phyloP scores from a whole-genome alignment of 2,888 invertebrate genomes.

The Perdita meconis region DNA sequence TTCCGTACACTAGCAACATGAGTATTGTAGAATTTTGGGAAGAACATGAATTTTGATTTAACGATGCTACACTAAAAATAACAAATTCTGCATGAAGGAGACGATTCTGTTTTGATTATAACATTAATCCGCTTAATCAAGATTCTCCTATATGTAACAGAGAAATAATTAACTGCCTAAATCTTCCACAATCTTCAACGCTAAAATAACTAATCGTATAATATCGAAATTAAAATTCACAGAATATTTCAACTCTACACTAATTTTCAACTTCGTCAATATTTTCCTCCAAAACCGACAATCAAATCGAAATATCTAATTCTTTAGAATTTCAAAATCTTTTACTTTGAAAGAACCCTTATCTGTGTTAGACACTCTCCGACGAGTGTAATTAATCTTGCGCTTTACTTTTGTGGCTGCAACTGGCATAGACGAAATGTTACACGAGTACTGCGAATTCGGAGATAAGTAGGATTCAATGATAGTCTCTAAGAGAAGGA shows the following conservation, averaged over 20 bases:
- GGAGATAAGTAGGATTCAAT: constrained; percentile 5
- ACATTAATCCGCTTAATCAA: no score
- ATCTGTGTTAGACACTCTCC: constrained; percentile 7
- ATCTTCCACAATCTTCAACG: no score
- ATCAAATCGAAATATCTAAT: constrained; percentile 9
- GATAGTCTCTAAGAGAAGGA: constrained; percentile 1
- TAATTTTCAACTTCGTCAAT: constrained; percentile 1
- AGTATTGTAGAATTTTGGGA: no score
- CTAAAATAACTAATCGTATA: no score
- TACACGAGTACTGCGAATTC: constrained; percentile 7
- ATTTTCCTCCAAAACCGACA: neutral
- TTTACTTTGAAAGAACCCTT: neutral
- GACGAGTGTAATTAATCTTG: constrained; percentile 38
- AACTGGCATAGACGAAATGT: constrained; percentile 26
- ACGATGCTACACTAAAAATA: no score
- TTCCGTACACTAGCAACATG: no score
- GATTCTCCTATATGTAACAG: no score
- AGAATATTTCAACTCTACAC: neutral
- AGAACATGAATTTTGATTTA: no score
- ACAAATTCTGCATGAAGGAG: no score
- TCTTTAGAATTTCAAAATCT: neutral
- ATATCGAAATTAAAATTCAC: no score
- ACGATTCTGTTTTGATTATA: no score
- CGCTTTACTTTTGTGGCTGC: constrained; percentile 17
- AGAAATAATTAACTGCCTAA: no score